Percentiles rank a stretch among this genome's conserved stretches.
phyloP scores from a whole-genome alignment of 1,140 invertebrate species.

The Andrena cerasifolii region DNA sequence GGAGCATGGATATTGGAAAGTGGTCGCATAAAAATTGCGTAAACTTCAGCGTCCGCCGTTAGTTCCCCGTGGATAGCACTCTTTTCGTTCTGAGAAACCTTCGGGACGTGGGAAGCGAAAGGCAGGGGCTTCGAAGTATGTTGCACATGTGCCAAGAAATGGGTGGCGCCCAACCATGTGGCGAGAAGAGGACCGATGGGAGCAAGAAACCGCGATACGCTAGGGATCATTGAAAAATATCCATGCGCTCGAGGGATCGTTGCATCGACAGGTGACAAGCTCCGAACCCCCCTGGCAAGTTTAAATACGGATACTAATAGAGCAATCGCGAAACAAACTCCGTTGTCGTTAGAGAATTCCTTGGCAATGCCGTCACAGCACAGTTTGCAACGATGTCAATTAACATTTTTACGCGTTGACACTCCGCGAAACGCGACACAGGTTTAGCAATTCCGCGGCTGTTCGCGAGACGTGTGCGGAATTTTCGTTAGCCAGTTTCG shows the following conservation, averaged over 20 bases:
- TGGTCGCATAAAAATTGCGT: not conserved
- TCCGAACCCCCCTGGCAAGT: not conserved
- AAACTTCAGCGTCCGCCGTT: conserved; percentile 9
- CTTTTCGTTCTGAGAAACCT: conserved; percentile 65
- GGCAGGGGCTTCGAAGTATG: conserved; percentile 54
- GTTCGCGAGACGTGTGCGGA: not conserved
- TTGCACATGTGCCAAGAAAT: conserved; percentile 70
- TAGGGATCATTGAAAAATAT: conserved; percentile 9
- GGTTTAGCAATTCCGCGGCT: not conserved
- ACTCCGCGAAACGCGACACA: not conserved
- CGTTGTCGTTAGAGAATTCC: not conserved
- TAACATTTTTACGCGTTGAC: not conserved
- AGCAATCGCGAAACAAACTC: not conserved
- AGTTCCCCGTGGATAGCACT: conserved; percentile 27
- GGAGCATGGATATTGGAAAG: not conserved
- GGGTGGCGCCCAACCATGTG: conserved; percentile 68
- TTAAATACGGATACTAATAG: too few relatives aligned
- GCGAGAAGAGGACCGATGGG: conserved; percentile 47
- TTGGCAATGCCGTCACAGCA: not conserved
- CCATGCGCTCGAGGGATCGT: not conserved
- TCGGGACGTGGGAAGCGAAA: conserved; percentile 71
- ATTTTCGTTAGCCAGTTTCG: not conserved
- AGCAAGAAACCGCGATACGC: not conserved
- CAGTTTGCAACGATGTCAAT: not conserved
- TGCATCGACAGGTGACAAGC: not conserved